Percentiles rank a stretch among this genome's conserved stretches.
phyloP scores from a whole-genome alignment of 2,888 invertebrate species.

The Drosophila emarginata region DNA sequence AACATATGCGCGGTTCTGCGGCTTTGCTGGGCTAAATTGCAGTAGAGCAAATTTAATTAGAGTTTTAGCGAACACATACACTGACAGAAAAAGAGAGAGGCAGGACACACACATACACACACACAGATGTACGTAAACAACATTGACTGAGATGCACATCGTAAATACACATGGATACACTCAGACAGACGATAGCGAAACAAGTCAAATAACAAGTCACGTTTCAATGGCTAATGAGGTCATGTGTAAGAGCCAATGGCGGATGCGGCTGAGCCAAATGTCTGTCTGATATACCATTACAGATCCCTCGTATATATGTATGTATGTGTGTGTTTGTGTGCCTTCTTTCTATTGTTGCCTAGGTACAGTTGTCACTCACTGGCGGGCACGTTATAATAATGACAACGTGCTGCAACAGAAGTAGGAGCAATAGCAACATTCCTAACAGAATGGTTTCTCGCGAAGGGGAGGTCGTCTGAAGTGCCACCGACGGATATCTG shows the following conservation, averaged over 20 bases:
- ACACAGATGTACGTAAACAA: not conserved
- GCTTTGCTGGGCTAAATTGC: slow-evolving; percentile 60
- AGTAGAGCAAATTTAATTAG: slow-evolving; percentile 69
- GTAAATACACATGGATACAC: slow-evolving; percentile 35
- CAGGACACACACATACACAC: slow-evolving; percentile 24
- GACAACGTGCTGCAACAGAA: slow-evolving; percentile 58
- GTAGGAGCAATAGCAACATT: slow-evolving; percentile 19
- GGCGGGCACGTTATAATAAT: slow-evolving; percentile 75
- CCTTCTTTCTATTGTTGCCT: slow-evolving; percentile 56
- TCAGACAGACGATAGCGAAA: slow-evolving; percentile 60
- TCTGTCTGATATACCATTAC: slow-evolving; percentile 21
- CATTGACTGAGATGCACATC: slow-evolving; percentile 36
- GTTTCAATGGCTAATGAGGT: slow-evolving; percentile 81
- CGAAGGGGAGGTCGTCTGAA: slow-evolving; percentile 60
- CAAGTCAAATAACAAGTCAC: slow-evolving; percentile 80
- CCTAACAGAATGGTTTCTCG: slow-evolving; percentile 16
- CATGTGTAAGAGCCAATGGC: slow-evolving; percentile 78
- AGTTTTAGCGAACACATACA: slow-evolving; percentile 61
- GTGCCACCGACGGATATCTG: slow-evolving; percentile 74
- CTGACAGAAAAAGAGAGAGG: too few species aligned
- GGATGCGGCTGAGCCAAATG: slow-evolving; percentile 42
- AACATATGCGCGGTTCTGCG: slow-evolving; percentile 68
- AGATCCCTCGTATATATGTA: not conserved
- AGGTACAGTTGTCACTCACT: slow-evolving; percentile 70
- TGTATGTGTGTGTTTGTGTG: slow-evolving; percentile 20